Base-by-base conservation (phyloP, 2,888 invertebrate genomes). In the Gymnocheta viridis region DNA sequence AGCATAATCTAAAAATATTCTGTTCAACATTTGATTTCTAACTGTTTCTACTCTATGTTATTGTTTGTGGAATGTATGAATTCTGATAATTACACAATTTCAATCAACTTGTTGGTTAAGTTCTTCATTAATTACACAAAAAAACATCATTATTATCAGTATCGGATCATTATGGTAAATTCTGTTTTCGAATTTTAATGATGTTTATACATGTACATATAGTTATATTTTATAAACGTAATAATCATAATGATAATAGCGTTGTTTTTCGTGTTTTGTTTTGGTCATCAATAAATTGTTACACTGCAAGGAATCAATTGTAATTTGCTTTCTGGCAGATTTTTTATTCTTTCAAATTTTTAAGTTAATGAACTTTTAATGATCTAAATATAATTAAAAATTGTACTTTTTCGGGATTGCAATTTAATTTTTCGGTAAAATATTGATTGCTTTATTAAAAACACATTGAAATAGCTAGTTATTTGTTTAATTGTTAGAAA, bases 191-290 rank as follows among this genome's bases (percentile, higher is more conserved):
- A 27, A 73, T 64, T 32, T 64, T 54, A 62, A 82, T 74, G 67
- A 69, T 67, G 24, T 72, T 73, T 80, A n/a, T n/a, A n/a, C n/a
- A n/a, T n/a, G n/a, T n/a, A n/a, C n/a, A n/a, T n/a, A n/a, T n/a
- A 38, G 32, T 70, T 56, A 35, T 58, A 19, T 49, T 51, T 14
- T 29, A 58, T 47, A 24, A 76, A 76, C 54, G 9, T 77, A 76
- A 83, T 77, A 72, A 73, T 67, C 14, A 54, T 72, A 76, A 76
- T 86, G 82, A 70, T 83, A 83, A 82, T 82, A 83, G 81, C 70
- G 72, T 76, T 70, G 24, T 83, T 85, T 77, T 82, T 85, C 51
- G 69, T 76, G 79, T 85, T 86, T 86, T 86, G 85, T 86, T 86
- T 86, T 86, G 83, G 76, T 85, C 82, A 72, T 74, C 10, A 27